Conservation (phyloP, 2,888 invertebrate species). For the Monoplex corrugatus region DNA sequence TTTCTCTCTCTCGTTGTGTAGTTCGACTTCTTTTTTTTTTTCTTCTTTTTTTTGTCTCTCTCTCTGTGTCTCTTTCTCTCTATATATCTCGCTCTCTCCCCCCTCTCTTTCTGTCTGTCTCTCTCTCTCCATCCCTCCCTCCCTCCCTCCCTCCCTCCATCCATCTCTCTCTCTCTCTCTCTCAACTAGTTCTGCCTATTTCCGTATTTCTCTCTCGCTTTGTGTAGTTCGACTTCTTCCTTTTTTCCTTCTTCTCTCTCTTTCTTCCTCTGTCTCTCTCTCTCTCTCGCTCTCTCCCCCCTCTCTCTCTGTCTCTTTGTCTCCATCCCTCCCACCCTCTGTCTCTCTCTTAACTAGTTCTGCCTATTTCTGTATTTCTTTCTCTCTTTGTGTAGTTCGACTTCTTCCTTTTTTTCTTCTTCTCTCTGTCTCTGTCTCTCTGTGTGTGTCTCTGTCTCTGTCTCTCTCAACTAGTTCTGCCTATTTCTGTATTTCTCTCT, state of each 20-base stretch:
- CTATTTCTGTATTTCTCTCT: neutral
- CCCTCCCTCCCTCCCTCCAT: neutral
- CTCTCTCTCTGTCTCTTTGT: neutral
- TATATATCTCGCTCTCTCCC: neutral
- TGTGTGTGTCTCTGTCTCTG: neutral
- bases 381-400: neutral
- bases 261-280: slow-evolving; percentile 23
- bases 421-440: slow-evolving; percentile 23
- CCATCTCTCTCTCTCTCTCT: neutral
- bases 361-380: neutral
- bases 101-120: neutral
- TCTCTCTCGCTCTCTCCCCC: too few species aligned
- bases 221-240: too few species aligned
- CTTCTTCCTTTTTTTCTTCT: neutral
- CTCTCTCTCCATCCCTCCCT: neutral
- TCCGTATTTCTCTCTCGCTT: neutral
- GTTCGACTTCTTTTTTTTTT: too few species aligned
- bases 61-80: neutral
- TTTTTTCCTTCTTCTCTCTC: slow-evolving; percentile 11
- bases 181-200: slow-evolving; percentile 2
- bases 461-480: neutral
- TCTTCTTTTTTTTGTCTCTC: too few species aligned
- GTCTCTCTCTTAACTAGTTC: neutral
- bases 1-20: too few species aligned
- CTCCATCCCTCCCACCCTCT: neutral